Conservation (phyloP, 2,797 vertebrate genomes). For the Margarornis squamiger region DNA sequence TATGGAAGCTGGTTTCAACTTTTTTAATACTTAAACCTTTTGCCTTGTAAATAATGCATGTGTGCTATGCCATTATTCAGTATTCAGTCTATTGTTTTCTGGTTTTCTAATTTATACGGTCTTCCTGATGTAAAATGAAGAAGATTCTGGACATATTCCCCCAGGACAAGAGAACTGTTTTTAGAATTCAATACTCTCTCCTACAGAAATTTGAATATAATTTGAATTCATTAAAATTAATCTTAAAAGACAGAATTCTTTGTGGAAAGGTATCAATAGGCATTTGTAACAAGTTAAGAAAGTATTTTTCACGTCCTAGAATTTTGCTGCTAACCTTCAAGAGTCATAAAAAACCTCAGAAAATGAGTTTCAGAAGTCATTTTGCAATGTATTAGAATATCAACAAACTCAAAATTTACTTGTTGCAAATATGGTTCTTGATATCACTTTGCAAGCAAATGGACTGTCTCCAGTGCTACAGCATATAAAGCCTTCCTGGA, state of each 20-base stretch:
- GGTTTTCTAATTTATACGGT: slow-evolving; percentile 7
- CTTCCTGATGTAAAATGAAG: slow-evolving; percentile 5
- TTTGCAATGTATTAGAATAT: background rate
- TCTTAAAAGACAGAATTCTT: background rate
- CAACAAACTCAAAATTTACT: background rate
- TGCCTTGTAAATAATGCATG: slow-evolving; percentile 53
- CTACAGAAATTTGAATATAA: slow-evolving; percentile 29
- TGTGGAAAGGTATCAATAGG: background rate
- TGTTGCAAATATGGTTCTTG: background rate
- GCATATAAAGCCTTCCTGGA: background rate
- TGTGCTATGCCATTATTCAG: background rate
- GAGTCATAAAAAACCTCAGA: background rate
- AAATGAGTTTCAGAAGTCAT: background rate
- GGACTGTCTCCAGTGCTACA: background rate
- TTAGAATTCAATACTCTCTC: background rate
- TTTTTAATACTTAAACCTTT: background rate
- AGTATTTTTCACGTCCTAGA: background rate
- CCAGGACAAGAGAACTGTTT: background rate
- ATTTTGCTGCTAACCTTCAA: background rate
- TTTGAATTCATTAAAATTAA: slow-evolving; percentile 44
- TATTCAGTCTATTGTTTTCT: slow-evolving; percentile 27
- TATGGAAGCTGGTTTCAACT: background rate
- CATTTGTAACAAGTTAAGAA: background rate
- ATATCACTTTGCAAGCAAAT: background rate
- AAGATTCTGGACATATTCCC: slow-evolving; percentile 14